Evolutionary conservation across 2,888 invertebrate species (phyloP), one percentile per base, ranked within the genome.

Genomic region (Apoda limacodes): DNA sequence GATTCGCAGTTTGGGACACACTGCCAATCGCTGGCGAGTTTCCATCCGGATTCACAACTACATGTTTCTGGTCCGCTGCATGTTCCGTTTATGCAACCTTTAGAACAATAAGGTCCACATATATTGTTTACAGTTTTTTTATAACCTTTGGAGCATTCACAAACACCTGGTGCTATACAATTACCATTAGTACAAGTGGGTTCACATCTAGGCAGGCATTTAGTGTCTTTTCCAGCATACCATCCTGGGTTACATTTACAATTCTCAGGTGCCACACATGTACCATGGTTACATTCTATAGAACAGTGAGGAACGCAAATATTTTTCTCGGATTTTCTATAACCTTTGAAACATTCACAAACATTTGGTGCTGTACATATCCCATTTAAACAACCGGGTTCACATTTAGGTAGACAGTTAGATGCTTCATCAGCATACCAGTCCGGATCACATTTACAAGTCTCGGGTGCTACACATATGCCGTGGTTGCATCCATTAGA

Each of bases 281-380:
- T 39, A 2, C 48, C 52, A 19, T 55, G 46, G 0, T 34, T 28
- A 21, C 50, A 55, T n/a, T 40, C 45, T 15, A 28, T 32, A 4
- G 40, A 26, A 30, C 52, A 51, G 10, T 40, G 10, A 2, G 50
- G 51, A 25, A 25, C 20, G 22, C 50, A 50, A 1, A 35, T 17
- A n/a, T n/a, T n/a, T 4, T 28, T 37, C 15, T 23, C 34, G 6
- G 32, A n/a, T 5, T 35, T 11, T 20, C 26, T 19, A 22, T 43
- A 45, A 6, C 48, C 72, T 2, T 56, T 45, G 9, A 61, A 53
- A 36, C 82, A 83, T 23, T 64, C 42, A 36, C 80, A 82, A 1
- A 47, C 54, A 21, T 78, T 60, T 2, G 82, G 82, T 1, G 64
- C 67, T 1, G 65, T 54, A 43, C 83, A 83, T 6, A 35, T 42